Base-by-base conservation (phyloP, 2,888 invertebrate species). In the Geophilus truncorum region DNA sequence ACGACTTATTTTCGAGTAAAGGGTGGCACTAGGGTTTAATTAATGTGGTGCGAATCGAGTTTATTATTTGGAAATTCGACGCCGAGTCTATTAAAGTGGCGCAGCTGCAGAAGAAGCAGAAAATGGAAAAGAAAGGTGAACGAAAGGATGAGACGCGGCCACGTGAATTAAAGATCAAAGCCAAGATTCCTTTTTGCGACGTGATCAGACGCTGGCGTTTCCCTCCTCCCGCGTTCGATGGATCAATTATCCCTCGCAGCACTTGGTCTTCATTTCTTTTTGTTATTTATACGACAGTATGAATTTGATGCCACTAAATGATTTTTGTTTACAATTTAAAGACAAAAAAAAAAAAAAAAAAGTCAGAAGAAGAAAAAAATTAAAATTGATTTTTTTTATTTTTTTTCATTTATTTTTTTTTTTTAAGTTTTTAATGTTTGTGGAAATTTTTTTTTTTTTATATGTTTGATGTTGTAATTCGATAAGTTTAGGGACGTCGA, bases 81-180 rank as follows among this genome's bases (percentile, higher is more conserved):
- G 9, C 70, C 12, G 28, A 70, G 70, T 70, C 25, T 70, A 70
- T 70, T 70, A 70, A 70, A 70, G 70, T 28, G 10, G 70, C 10
- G 28, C 70, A 70, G 10, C 23, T 70, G 70, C 25, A 25, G n/a
- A n/a, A 62, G 62, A 6, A 12, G 62, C 62, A 3, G 7, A 70
- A n/a, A 70, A 70, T 25, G 28, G 6, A 28, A 23, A 6, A 23
- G 25, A 6, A 6, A 70, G 70, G 70, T 70, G 70, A 28, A 70
- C 70, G 28, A 28, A 70, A 15, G 70, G 70, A 70, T 70, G 70
- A 70, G 25, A 70, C 70, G 25, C 70, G 70, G 70, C 70, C 70
- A 70, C 70, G 28, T 70, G 70, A 70, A 70, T 70, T 70, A 70
- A 70, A 70, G 70, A 70, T 70, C 70, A 70, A 70, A 70, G 70